Percentiles rank a stretch among this genome's conserved stretches.
Conservation (phyloP, 2,888 invertebrate genomes). For the Microctonus brassicae region DNA sequence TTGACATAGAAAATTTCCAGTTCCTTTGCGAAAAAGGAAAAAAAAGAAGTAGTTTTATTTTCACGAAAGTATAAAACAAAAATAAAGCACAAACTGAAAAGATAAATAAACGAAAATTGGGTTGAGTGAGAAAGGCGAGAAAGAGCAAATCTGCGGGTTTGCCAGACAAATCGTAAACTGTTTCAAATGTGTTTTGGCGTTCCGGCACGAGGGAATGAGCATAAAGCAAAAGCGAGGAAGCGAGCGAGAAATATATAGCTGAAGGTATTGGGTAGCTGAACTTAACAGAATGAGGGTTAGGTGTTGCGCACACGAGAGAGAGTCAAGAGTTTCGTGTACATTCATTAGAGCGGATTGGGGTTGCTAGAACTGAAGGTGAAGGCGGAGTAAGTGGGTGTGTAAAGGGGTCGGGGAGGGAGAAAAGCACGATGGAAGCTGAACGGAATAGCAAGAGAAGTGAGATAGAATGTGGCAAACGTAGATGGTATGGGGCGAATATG, state of each 20-base stretch:
- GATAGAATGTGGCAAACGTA: constrained; percentile 54
- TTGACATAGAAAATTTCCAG: constrained; percentile 3
- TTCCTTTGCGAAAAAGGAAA: constrained; percentile 8
- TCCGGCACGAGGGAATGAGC: constrained; percentile 9
- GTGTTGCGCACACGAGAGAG: constrained; percentile 24
- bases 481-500: constrained; percentile 60
- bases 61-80: neutral
- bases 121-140: constrained; percentile 70
- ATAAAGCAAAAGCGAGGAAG: neutral
- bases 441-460: constrained; percentile 7
- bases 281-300: constrained; percentile 33
- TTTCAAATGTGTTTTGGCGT: constrained; percentile 51
- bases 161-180: constrained; percentile 60
- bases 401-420: neutral
- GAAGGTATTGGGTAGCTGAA: constrained; percentile 33
- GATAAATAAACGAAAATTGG: constrained; percentile 4
- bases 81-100: constrained; percentile 1
- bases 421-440: constrained; percentile 50
- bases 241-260: constrained; percentile 2
- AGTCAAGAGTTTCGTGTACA: constrained; percentile 51
- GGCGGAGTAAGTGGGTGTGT: constrained; percentile 12
- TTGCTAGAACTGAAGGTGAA: constrained; percentile 25
- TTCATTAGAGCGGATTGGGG: constrained; percentile 55
- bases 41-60: neutral
- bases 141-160: constrained; percentile 46